Evolutionary conservation across 2,113 vertebrate species (phyloP), one percentile per base, ranked within the genome.

Genomic region (Galeopterus variegatus): DNA sequence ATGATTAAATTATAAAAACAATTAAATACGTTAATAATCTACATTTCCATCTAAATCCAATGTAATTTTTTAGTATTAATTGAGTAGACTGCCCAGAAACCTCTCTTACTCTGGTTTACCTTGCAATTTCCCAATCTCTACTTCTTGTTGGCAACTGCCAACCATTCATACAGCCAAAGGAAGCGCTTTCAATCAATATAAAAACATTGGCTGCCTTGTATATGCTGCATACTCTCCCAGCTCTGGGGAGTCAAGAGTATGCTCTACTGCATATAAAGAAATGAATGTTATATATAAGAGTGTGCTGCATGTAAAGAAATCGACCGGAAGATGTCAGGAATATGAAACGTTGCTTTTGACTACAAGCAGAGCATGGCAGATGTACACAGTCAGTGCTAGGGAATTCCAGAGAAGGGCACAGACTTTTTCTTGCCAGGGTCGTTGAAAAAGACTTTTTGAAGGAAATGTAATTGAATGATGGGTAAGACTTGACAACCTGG

Each of bases 321-420:
- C 6, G 5, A 26, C 48, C 31, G 28, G 26, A 8, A 18, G 76
- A 41, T 6, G 19, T 23, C 6, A 70, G 54, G 15, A 1, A 5
- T 1, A 0, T 4, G 26, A 11, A 6, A 8, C 28, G 45, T 3
- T 48, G 50, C 41, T 8, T 28, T 8, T 8, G 7, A 31, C 3
- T 31, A 21, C 13, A n/a, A 41, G 33, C 19, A 13, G 56, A 41
- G 45, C 5, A 1, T 2, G 23, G 13, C 50, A 2, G 12, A n/a
- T 8, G 13, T 54, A 11, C n/a, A 3, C 0, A 8, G 2, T 9
- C 5, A 9, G 6, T 4, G 4, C 80, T 14, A 4, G 41, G 50
- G 28, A 26, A 8, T 9, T 23, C 36, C 19, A 1, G 36, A 10
- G 10, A 31, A 3, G 1, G 7, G 1, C 58, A 18, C 11, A 0